phyloP scores from a whole-genome alignment of 2,797 vertebrate species.

The Schizothorax lantsangensis region DNA sequence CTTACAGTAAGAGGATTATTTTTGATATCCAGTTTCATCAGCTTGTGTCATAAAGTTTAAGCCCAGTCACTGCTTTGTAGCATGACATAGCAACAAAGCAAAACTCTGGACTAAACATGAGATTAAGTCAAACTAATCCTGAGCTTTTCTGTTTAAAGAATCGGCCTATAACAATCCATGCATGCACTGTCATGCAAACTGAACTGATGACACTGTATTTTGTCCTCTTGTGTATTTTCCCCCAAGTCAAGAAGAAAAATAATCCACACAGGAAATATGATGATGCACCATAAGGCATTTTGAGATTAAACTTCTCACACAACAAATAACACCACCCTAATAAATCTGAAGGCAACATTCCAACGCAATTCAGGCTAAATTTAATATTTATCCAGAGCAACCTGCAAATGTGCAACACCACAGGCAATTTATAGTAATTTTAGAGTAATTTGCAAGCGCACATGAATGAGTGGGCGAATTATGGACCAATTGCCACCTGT shows the following conservation, averaged over 20 bases:
- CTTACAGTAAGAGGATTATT: conserved; percentile 7
- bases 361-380: neutral
- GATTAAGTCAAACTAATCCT: conserved; percentile 32
- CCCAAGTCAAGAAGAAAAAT: neutral
- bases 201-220: neutral
- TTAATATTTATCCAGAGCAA: neutral
- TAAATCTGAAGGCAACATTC: neutral
- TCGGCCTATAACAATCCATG: neutral
- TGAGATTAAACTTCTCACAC: neutral
- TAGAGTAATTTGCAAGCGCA: neutral
- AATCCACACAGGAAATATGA: neutral
- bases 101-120: neutral
- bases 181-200: neutral
- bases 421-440: neutral
- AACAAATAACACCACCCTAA: neutral
- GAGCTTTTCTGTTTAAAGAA: neutral
- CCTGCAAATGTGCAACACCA: neutral
- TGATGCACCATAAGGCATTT: neutral
- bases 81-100: conserved; percentile 14
- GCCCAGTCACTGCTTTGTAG: neutral
- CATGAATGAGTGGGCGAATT: neutral
- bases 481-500: conserved; percentile 4
- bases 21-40: conserved; percentile 16
- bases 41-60: conserved; percentile 7
- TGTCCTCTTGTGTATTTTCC: neutral